Base-by-base conservation (phyloP, 2,113 vertebrate species). In the Entelurus aequoreus region DNA sequence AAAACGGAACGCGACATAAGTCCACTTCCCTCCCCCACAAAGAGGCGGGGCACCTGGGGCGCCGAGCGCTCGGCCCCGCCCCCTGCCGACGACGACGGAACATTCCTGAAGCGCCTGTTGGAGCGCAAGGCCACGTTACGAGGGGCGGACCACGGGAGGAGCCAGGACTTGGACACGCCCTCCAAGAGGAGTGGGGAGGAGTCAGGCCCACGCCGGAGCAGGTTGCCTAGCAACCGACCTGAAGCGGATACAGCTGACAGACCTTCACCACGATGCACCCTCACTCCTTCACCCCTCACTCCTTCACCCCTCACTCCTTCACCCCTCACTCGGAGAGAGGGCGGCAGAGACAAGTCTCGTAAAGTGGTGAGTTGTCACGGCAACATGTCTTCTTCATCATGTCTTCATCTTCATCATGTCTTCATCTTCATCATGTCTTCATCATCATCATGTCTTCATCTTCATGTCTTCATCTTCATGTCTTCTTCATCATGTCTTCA, bases 71-170 rank as follows among this genome's bases (percentile, higher is more conserved):
- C 60, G 0, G 54, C 28, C n/a, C 78, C 80, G 0, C 74, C 75
- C 19, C 81, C 80, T 55, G 66, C 67, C 16, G 93, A 93, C 64
- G 93, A 94, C 0, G 93, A 97, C 6, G 85, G 90, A 66, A 74
- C 92, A 16, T 92, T 93, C 80, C 90, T 94, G 53, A 92, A 86
- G 78, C 91, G 88, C 13, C 86, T 93, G 62, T 69, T 94, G 66
- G 94, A 97, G 48, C 93, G 93, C 58, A 94, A 95, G 78, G 87
- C 91, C 0, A 91, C 88, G 72, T n/a, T 86, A 15, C 74, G 80
- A 63, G 86, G 67, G 4, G 50, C 71, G 8, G 6, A 60, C 65
- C 70, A 72, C 6, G 85, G 71, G 8, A 82, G 64, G 40, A 75
- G 59, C 5, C 93, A 90, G 0, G 92, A 92, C 81, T 79, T 38